phyloP scores from a whole-genome alignment of 2,888 invertebrate species.

The Mesoligia furuncula region DNA sequence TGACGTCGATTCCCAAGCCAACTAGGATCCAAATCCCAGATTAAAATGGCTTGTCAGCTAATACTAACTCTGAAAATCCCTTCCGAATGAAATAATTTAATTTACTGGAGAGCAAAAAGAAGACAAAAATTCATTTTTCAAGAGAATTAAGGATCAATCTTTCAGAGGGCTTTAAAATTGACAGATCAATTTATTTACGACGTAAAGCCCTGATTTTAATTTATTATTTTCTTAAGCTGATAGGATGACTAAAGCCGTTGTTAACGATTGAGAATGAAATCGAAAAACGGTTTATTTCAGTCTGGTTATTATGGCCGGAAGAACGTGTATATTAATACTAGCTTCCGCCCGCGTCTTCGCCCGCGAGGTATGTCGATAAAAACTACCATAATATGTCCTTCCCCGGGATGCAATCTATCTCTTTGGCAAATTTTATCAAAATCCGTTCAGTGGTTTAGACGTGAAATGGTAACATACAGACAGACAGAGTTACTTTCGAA shows the following conservation, averaged over 20 bases:
- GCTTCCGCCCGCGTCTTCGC: too few relatives aligned
- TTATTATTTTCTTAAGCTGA: constrained; percentile 51
- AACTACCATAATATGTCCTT: too few relatives aligned
- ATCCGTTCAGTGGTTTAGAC: too few relatives aligned
- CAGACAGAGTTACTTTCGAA: too few relatives aligned
- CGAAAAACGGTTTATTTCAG: not conserved
- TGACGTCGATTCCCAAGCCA: not conserved
- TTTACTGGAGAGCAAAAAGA: not conserved
- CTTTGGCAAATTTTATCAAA: too few relatives aligned
- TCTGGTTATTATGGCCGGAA: not conserved
- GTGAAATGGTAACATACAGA: too few relatives aligned
- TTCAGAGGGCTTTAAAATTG: constrained; percentile 45
- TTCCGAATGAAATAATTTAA: constrained; percentile 2
- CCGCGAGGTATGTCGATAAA: too few relatives aligned
- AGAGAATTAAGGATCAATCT: constrained; percentile 54
- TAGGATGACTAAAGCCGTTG: constrained; percentile 19
- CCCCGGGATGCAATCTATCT: too few relatives aligned
- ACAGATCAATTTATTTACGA: constrained; percentile 59
- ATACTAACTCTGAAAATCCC: not conserved
- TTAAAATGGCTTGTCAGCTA: not conserved
- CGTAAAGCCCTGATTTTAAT: constrained; percentile 52
- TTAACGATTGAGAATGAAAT: constrained; percentile 29
- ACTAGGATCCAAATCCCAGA: not conserved
- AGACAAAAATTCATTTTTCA: constrained; percentile 45
- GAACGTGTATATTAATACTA: too few relatives aligned